Evolutionary conservation across 2,113 vertebrate genomes (phyloP), one percentile per base, ranked within the genome.

Genomic region (Sterrhoptilus dennistouni): DNA sequence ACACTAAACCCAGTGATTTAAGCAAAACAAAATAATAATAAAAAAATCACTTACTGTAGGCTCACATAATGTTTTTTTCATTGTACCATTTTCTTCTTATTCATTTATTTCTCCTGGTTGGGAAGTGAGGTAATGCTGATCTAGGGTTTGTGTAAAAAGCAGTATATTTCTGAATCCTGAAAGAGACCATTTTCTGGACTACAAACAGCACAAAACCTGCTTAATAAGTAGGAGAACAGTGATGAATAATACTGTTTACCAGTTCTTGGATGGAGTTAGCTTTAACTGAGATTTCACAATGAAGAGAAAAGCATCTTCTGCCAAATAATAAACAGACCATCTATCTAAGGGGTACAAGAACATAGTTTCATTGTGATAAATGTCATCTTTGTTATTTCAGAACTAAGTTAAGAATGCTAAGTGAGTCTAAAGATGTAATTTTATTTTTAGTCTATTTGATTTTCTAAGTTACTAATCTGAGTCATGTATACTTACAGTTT

Each of bases 241-340:
- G 63, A 84, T 94, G 80, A 95, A 95, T 92, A 92, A 92, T 91
- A 33, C 72, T 90, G 76, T 92, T 96, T 93, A 89, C 53, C 76
- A 83, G 64, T 85, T 95, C 45, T 96, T 91, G 80, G 95, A 95
- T 80, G 24, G 45, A 87, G 22, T 87, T 90, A 83, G 47, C 10
- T 92, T 97, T 95, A 85, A 91, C 82, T 86, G 61, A 66, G 90
- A 93, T 93, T 95, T 82, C 78, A 91, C 29, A 79, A 65, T 57
- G 52, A 94, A 94, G 57, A 87, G 57, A 77, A 95, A 66, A 94
- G 42, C 18, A n/a, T 87, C 49, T 40, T 81, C 24, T 83, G 75
- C 63, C 83, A 96, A 75, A 87, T 77, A 89, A 36, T 92, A 28
- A 95, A 84, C 49, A 86, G 63, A 82, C 42, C 3, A 5, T 89